Evolutionary conservation across 1,140 invertebrate species (phyloP).

Genomic region (Maconellicoccus hirsutus): DNA sequence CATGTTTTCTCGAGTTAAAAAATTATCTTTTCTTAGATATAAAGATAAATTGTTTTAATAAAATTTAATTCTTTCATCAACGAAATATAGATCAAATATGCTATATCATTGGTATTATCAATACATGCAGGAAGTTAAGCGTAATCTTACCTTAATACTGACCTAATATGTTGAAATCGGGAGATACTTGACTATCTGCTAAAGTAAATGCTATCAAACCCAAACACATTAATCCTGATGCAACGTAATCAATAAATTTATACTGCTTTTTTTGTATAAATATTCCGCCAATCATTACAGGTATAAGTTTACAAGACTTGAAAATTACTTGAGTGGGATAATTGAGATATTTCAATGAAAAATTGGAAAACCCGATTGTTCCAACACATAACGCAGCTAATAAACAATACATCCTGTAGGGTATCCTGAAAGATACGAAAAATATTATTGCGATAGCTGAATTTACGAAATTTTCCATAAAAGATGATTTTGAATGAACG

Average conservation of each 20-base stretch:
- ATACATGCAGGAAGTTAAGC: not conserved
- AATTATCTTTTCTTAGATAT: too few relatives aligned
- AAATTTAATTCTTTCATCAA: too few relatives aligned
- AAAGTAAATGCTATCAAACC: conserved; percentile 85
- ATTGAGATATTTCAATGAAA: conserved; percentile 88
- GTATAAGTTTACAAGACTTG: conserved; percentile 93
- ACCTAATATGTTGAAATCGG: conserved; percentile 69
- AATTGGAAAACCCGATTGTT: conserved; percentile 93
- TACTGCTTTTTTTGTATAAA: conserved; percentile 85
- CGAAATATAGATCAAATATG: too few relatives aligned
- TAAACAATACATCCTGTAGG: conserved; percentile 63
- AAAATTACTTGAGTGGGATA: conserved; percentile 91
- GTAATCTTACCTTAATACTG: conserved; percentile 24
- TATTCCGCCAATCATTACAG: conserved; percentile 83
- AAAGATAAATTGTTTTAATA: too few relatives aligned
- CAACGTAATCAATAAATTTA: conserved; percentile 66
- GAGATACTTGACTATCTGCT: conserved; percentile 80
- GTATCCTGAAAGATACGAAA: conserved; percentile 56
- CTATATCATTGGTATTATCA: too few relatives aligned
- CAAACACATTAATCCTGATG: conserved; percentile 76
- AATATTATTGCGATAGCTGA: conserved; percentile 15
- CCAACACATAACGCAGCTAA: conserved; percentile 78
- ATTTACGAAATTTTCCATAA: not conserved
- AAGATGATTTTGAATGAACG: not conserved
- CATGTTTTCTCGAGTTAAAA: too few relatives aligned